Evolutionary conservation across 2,113 vertebrate genomes (phyloP).

Genomic region (Anolis carolinensis): DNA sequence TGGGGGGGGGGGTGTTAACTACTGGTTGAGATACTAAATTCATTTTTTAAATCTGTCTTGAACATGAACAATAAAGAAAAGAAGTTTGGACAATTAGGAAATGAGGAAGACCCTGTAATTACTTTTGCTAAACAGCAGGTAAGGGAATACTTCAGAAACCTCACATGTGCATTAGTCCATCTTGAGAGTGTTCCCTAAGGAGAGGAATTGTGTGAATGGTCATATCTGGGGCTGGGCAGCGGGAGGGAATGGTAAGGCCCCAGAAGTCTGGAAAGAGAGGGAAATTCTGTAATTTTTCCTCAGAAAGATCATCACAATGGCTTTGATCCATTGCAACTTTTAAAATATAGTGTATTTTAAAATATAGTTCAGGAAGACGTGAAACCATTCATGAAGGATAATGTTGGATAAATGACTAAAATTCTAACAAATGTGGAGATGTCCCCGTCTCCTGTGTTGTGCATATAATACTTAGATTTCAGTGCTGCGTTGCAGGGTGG

Average conservation of each 20-base stretch:
- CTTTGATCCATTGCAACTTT: background rate
- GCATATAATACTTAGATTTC: background rate
- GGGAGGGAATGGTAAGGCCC: conserved; percentile 21
- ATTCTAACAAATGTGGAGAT: background rate
- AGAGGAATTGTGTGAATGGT: conserved; percentile 14
- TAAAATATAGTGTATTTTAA: background rate
- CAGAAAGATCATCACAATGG: background rate
- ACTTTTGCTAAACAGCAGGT: conserved; percentile 76
- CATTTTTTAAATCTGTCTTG: conserved; percentile 83
- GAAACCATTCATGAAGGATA: background rate
- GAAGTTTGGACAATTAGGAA: conserved; percentile 83
- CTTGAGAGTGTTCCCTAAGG: background rate
- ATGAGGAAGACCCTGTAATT: conserved; percentile 80
- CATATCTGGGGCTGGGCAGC: background rate
- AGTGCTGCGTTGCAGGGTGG: background rate
- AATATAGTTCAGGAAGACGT: background rate
- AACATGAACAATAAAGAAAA: conserved; percentile 85
- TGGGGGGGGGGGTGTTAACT: conserved; percentile 71
- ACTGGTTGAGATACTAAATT: conserved; percentile 80
- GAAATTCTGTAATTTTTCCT: background rate
- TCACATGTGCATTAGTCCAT: conserved; percentile 41
- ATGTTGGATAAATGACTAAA: background rate
- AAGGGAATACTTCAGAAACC: conserved; percentile 66
- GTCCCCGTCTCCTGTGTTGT: background rate
- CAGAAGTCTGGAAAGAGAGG: conserved; percentile 7